Evolutionary conservation across 2,888 invertebrate species (phyloP).

Genomic region (Corbicula japonica): DNA sequence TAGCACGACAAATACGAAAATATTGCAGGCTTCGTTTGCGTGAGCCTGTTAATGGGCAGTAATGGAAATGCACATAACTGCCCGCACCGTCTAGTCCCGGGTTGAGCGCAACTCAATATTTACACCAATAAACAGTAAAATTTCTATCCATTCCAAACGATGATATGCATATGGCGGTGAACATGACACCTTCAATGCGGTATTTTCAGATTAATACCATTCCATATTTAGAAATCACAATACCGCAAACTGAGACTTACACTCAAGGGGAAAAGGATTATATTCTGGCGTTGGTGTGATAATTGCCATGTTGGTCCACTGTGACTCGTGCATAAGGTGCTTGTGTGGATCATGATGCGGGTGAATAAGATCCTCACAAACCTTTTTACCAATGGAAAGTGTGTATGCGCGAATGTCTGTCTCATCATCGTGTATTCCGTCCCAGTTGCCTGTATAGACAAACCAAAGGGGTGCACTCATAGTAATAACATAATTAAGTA

Average conservation of each 20-base stretch:
- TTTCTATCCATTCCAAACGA: not conserved
- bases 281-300: conserved; percentile 9
- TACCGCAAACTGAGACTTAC: conserved; percentile 4
- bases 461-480: too few species aligned
- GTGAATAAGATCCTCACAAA: conserved; percentile 51
- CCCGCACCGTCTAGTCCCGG: not conserved
- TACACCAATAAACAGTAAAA: not conserved
- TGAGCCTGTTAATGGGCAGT: too few species aligned
- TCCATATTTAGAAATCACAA: not conserved
- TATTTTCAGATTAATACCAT: too few species aligned
- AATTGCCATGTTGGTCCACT: conserved; percentile 73
- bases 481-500: too few species aligned
- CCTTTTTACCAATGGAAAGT: conserved; percentile 20
- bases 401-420: conserved; percentile 62
- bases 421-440: conserved; percentile 78
- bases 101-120: not conserved
- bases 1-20: too few species aligned
- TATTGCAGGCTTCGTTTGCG: too few species aligned
- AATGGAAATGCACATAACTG: too few species aligned
- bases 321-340: conserved; percentile 65
- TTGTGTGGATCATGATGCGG: conserved; percentile 72
- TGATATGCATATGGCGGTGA: not conserved
- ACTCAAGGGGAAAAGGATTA: conserved; percentile 1
- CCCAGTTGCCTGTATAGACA: conserved; percentile 80
- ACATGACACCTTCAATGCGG: not conserved